A percentile compares a stretch with the other conserved stretches of the same genome.
Evolutionary conservation across 1,140 invertebrate genomes (phyloP).

Genomic region (Neodiprion pinetum): DNA sequence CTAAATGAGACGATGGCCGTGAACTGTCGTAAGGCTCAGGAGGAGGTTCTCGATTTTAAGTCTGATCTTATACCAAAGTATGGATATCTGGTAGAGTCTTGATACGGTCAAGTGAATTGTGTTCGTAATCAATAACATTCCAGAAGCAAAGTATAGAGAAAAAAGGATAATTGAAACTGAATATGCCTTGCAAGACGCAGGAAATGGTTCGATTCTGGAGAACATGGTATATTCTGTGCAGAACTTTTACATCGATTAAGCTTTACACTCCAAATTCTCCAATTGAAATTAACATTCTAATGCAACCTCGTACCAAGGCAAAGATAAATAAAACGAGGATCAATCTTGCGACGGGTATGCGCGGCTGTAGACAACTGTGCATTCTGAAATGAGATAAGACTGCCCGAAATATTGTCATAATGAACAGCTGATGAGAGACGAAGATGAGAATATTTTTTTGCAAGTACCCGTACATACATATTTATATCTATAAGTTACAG

Average conservation of each 20-base stretch:
- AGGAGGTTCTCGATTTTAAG: constrained; percentile 19
- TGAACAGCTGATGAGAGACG: background rate
- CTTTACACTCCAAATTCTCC: constrained; percentile 23
- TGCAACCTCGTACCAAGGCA: constrained; percentile 37
- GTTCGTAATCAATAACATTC: constrained; percentile 45
- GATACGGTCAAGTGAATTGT: constrained; percentile 46
- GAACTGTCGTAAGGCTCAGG: too few species aligned
- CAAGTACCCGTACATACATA: background rate
- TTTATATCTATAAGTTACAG: background rate
- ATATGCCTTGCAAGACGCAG: constrained; percentile 47
- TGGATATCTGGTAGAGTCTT: constrained; percentile 49
- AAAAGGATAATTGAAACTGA: constrained; percentile 50
- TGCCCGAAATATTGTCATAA: constrained; percentile 40
- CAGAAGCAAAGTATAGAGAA: constrained; percentile 52
- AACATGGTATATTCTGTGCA: background rate
- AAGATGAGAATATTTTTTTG: background rate
- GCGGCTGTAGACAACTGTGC: constrained; percentile 48
- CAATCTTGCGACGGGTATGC: constrained; percentile 49
- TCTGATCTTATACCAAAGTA: constrained; percentile 53
- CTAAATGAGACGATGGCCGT: too few species aligned
- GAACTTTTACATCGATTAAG: too few species aligned
- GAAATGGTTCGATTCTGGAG: constrained; percentile 27
- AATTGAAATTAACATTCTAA: constrained; percentile 40
- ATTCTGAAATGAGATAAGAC: constrained; percentile 47
- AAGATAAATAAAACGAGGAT: constrained; percentile 55